Conservation (phyloP, 2,113 vertebrate species). For the Sinocyclocheilus rhinocerous region DNA sequence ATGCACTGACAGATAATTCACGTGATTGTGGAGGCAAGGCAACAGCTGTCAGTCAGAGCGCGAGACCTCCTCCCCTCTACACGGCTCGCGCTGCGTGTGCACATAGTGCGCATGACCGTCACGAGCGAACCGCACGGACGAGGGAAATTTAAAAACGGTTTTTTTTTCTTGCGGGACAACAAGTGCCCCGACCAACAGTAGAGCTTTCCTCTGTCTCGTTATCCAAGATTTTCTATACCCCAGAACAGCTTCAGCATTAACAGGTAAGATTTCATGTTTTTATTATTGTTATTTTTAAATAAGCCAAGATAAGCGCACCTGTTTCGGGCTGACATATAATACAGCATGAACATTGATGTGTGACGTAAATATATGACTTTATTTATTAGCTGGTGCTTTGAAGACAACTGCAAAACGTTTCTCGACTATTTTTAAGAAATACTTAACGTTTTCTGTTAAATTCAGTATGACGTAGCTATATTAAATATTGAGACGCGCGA, state of each 20-base stretch:
- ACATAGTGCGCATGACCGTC: conserved; percentile 53
- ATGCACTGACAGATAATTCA: conserved; percentile 27
- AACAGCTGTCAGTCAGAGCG: conserved; percentile 71
- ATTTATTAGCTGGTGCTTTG: not conserved
- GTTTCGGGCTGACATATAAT: not conserved
- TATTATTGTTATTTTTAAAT: not conserved
- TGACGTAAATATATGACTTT: not conserved
- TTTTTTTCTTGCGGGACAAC: conserved; percentile 65
- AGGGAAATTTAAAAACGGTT: conserved; percentile 95
- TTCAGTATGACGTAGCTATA: not conserved
- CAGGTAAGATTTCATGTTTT: conserved; percentile 65
- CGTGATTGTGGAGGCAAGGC: conserved; percentile 45
- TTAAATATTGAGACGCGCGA: not conserved
- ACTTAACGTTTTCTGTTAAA: not conserved
- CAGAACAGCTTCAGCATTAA: conserved; percentile 45
- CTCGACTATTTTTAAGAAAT: not conserved
- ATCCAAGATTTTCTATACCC: conserved; percentile 56
- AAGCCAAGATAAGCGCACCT: conserved; percentile 4
- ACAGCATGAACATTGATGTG: not conserved
- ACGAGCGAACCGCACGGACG: conserved; percentile 76
- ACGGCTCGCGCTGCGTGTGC: not conserved
- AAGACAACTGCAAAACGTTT: not conserved
- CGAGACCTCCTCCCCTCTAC: conserved; percentile 63
- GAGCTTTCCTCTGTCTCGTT: not conserved
- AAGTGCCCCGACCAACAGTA: conserved; percentile 63